Conservation (phyloP, 2,113 vertebrate species). For the Fukomys damarensis region DNA sequence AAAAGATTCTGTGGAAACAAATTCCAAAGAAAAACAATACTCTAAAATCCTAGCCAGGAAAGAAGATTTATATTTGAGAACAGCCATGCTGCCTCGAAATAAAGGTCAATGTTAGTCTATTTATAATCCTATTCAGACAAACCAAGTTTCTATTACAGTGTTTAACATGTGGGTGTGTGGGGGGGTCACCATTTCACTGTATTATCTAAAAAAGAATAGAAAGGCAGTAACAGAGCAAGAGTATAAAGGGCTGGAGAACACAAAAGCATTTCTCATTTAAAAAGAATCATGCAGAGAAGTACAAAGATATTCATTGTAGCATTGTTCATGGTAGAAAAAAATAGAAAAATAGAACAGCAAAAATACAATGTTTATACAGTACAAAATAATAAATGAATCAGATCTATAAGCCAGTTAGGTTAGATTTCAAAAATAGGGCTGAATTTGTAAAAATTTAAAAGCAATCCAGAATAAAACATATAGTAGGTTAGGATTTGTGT, state of each 20-base stretch:
- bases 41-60: conserved; percentile 5
- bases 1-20: conserved; percentile 68
- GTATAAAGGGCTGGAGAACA: conserved; percentile 25
- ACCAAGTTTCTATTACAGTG: conserved; percentile 65
- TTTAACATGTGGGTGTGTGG: conserved; percentile 63
- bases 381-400: neutral
- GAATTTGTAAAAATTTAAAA: neutral
- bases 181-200: conserved; percentile 10
- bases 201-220: neutral
- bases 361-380: conserved; percentile 1
- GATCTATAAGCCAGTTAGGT: neutral
- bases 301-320: conserved; percentile 47
- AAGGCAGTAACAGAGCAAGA: conserved; percentile 11
- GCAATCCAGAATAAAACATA: neutral
- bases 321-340: conserved; percentile 55
- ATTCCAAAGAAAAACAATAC: conserved; percentile 53
- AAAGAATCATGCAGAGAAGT: conserved; percentile 50
- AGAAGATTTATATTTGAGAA: conserved; percentile 53
- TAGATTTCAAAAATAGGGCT: conserved; percentile 17
- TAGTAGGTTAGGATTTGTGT: neutral
- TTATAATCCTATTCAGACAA: conserved; percentile 62
- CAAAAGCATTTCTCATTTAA: conserved; percentile 64
- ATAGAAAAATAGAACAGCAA: neutral
- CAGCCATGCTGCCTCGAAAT: conserved; percentile 48
- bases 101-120: conserved; percentile 70